phyloP scores from a whole-genome alignment of 2,888 invertebrate species.

The Dryobota labecula region DNA sequence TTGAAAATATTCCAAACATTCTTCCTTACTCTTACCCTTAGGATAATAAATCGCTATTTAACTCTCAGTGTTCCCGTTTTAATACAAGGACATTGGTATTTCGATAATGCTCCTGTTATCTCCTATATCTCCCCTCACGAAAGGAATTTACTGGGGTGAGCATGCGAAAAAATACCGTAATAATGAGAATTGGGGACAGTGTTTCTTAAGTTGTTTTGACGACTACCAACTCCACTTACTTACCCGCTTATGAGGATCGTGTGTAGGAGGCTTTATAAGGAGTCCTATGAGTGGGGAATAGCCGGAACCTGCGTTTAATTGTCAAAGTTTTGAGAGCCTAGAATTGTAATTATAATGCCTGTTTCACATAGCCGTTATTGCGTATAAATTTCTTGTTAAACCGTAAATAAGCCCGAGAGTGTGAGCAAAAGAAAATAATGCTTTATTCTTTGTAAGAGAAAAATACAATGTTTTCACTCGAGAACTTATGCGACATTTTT shows the following conservation, averaged over 20 bases:
- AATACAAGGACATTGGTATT: constrained; percentile 88
- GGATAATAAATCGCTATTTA: constrained; percentile 87
- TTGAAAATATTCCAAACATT: constrained; percentile 66
- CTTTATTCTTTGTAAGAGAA: constrained; percentile 12
- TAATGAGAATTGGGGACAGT: constrained; percentile 85
- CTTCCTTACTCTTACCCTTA: constrained; percentile 66
- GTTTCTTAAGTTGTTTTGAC: constrained; percentile 73
- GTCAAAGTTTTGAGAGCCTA: constrained; percentile 31
- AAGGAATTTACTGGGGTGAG: constrained; percentile 85
- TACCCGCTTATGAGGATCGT: constrained; percentile 33
- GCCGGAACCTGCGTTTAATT: constrained; percentile 31
- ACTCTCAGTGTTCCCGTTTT: constrained; percentile 87
- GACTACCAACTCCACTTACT: constrained; percentile 62
- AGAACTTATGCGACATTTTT: constrained; percentile 20
- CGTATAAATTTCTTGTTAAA: constrained; percentile 23
- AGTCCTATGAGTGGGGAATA: not conserved
- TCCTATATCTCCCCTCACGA: constrained; percentile 82
- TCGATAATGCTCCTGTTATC: constrained; percentile 89
- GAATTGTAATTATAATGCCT: constrained; percentile 17
- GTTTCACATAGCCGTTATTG: not conserved
- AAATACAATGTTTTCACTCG: constrained; percentile 21
- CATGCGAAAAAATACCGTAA: constrained; percentile 88
- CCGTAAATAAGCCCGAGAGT: constrained; percentile 1
- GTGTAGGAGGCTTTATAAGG: constrained; percentile 19
- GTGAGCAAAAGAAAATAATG: constrained; percentile 5